Evolutionary conservation across 2,888 invertebrate genomes (phyloP).

Genomic region (Caenorhabditis plicata): DNA sequence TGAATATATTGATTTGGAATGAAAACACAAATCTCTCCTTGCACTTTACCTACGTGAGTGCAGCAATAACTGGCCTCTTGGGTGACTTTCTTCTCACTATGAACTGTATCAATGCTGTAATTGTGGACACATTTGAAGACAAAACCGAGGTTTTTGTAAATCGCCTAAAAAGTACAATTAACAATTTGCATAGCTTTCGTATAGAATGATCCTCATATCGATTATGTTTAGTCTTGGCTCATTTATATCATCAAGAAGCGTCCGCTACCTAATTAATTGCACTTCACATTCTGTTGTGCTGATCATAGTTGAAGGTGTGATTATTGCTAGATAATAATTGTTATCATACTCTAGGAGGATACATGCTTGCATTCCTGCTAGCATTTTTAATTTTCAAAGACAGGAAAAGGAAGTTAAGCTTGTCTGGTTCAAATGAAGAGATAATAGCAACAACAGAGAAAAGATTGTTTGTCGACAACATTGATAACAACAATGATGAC

Average conservation of each 20-base stretch:
- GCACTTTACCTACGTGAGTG: constrained; percentile 40
- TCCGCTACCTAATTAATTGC: constrained; percentile 38
- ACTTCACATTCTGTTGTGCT: constrained; percentile 36
- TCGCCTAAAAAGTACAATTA: not conserved
- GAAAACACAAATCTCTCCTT: constrained; percentile 48
- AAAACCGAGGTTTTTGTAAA: constrained; percentile 39
- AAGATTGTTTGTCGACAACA: too few species aligned
- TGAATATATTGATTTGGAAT: constrained; percentile 52
- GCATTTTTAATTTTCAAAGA: constrained; percentile 17
- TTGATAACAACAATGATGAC: not conserved
- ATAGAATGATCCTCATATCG: constrained; percentile 59
- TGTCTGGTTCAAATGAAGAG: too few species aligned
- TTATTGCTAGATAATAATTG: not conserved
- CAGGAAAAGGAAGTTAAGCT: constrained; percentile 32
- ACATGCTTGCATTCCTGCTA: constrained; percentile 14
- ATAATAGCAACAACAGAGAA: too few species aligned
- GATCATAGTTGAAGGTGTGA: constrained; percentile 37
- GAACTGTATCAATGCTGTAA: constrained; percentile 59
- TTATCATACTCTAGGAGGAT: constrained; percentile 7
- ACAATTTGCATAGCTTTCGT: constrained; percentile 48
- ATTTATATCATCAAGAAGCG: constrained; percentile 43
- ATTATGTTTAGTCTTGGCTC: constrained; percentile 56
- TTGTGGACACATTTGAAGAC: constrained; percentile 55
- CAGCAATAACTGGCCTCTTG: constrained; percentile 42
- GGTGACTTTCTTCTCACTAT: constrained; percentile 60